Evolutionary conservation across 2,113 vertebrate species (phyloP).

Genomic region (Petroica traversi): DNA sequence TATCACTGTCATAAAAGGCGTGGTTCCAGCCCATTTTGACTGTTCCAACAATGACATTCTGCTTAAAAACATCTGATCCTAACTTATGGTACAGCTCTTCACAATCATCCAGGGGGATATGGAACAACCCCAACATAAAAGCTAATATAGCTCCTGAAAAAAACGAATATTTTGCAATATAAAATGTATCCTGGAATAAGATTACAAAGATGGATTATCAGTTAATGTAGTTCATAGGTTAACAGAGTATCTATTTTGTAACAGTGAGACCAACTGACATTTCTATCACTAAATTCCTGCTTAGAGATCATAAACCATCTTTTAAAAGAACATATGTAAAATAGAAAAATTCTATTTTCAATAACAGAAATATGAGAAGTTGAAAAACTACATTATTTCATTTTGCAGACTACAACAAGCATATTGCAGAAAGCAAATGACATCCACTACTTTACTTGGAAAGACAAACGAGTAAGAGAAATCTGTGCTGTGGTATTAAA

Average conservation of each 20-base stretch:
- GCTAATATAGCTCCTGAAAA: constrained; percentile 91
- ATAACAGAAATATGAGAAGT: neutral
- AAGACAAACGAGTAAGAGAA: neutral
- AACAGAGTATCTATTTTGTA: neutral
- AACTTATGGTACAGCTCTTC: constrained; percentile 91
- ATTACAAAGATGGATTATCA: neutral
- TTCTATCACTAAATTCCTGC: neutral
- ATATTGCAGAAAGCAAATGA: neutral
- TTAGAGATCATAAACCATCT: neutral
- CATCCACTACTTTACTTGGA: neutral
- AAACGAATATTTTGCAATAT: constrained; percentile 38
- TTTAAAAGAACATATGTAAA: neutral
- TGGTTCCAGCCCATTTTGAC: constrained; percentile 99
- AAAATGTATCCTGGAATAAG: neutral
- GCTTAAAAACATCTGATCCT: constrained; percentile 94
- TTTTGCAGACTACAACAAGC: neutral
- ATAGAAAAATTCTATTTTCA: neutral
- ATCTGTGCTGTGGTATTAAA: neutral
- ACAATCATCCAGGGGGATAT: constrained; percentile 89
- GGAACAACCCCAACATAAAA: constrained; percentile 94
- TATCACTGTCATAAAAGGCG: constrained; percentile 93
- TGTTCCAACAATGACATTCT: constrained; percentile 94
- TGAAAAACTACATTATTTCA: neutral
- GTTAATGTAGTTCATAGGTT: neutral
- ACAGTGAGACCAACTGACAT: neutral